Percentiles rank a stretch among this genome's conserved stretches.
These are phyloP conservation scores for Poeciliopsis gracilis DNA, from an alignment of 2,797 vertebrate genomes.

Conservation along the genomic window DNA sequence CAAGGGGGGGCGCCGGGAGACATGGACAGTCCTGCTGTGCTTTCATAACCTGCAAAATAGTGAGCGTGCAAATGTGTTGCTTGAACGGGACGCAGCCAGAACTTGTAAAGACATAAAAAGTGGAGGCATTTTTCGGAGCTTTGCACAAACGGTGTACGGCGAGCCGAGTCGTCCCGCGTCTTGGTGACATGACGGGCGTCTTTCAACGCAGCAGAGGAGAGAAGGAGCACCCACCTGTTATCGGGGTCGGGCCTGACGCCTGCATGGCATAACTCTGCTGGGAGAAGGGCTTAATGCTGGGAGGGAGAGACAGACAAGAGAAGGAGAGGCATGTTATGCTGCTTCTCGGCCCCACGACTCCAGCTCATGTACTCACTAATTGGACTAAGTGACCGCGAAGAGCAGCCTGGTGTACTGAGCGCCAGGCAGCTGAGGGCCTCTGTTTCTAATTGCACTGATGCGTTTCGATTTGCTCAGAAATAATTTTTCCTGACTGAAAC, in stretches of 20 bases:
- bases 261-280: constrained; percentile 92
- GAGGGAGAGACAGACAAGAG: constrained; percentile 66
- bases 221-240: constrained; percentile 85
- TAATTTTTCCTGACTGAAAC: constrained; percentile 39
- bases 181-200: constrained; percentile 42
- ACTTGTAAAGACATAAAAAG: constrained; percentile 29
- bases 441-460: constrained; percentile 53
- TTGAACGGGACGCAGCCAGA: constrained; percentile 23
- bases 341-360: constrained; percentile 59
- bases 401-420: constrained; percentile 38
- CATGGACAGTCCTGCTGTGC: constrained; percentile 84
- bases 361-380: constrained; percentile 70
- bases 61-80: constrained; percentile 8
- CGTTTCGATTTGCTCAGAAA: constrained; percentile 51
- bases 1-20: constrained; percentile 86
- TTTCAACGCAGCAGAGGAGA: constrained; percentile 53
- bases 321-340: constrained; percentile 69
- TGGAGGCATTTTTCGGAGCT: constrained; percentile 33
- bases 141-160: constrained; percentile 22
- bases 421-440: constrained; percentile 63
- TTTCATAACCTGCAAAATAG: constrained; percentile 86
- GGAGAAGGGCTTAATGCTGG: constrained; percentile 95
- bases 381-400: constrained; percentile 63
- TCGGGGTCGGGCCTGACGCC: constrained; percentile 82
- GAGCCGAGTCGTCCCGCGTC: constrained; percentile 38